Conservation (phyloP, 23 tunicate genomes). For the Botrylloides violaceus region DNA sequence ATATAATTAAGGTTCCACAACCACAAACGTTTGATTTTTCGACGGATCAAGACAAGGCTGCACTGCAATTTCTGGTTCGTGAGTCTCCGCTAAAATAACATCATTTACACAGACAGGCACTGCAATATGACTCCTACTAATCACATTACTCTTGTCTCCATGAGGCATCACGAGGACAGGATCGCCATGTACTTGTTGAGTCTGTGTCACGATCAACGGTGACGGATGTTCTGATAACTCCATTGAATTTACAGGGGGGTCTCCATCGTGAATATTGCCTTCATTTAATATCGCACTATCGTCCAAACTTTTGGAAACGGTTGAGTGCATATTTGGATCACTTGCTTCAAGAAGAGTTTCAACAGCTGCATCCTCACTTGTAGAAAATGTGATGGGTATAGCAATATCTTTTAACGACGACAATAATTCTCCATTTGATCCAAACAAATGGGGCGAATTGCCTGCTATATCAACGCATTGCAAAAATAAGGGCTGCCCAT, state of each 20-base stretch:
- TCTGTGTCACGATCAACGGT: not conserved
- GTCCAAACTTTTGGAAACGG: slow-evolving; percentile 8
- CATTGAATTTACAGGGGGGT: not conserved
- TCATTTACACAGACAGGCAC: not conserved
- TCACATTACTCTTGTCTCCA: not conserved
- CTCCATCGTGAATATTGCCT: not conserved
- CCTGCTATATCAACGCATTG: not conserved
- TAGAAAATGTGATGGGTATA: not conserved
- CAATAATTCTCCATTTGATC: not conserved
- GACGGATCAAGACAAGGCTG: too few species aligned
- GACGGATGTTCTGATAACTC: not conserved
- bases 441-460: not conserved
- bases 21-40: too few species aligned
- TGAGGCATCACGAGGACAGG: not conserved
- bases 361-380: not conserved
- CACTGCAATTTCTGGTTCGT: not conserved
- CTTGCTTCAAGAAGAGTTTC: slow-evolving; percentile 4
- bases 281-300: not conserved
- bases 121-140: not conserved
- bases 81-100: not conserved
- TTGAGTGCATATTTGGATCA: slow-evolving; percentile 26
- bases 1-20: too few species aligned
- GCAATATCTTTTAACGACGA: not conserved
- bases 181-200: not conserved
- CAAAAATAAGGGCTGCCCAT: not conserved